Percentiles rank a stretch among this genome's conserved stretches.
Evolutionary conservation across 1,140 invertebrate species (phyloP).

Genomic region (Sipha flava): DNA sequence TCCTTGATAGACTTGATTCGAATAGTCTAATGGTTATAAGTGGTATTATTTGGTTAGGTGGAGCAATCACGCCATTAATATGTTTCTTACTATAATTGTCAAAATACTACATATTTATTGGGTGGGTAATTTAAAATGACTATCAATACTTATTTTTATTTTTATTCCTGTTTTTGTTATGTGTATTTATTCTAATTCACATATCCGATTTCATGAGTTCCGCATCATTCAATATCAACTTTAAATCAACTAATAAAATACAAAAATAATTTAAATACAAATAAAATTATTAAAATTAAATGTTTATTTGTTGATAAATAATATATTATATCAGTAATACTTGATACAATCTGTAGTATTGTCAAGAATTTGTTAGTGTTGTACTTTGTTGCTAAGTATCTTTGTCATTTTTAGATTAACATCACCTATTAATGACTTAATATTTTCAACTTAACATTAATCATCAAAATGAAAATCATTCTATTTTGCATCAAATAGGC

Average conservation of each 20-base stretch:
- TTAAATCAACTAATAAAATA: not conserved
- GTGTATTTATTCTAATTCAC: not conserved
- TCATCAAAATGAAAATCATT: not conserved
- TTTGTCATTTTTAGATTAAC: not conserved
- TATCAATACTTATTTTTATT: not conserved
- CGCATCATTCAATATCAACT: not conserved
- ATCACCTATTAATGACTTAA: not conserved
- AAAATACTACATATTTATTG: not conserved
- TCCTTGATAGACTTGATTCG: not conserved
- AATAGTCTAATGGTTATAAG: not conserved
- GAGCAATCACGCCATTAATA: not conserved
- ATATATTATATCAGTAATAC: not conserved
- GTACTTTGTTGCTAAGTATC: not conserved
- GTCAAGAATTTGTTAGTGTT: not conserved
- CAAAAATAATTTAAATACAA: not conserved
- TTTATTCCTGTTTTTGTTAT: not conserved
- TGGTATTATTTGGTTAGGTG: not conserved
- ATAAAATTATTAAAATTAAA: not conserved
- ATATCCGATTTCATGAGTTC: no score
- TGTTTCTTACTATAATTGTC: not conserved
- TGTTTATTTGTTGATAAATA: not conserved
- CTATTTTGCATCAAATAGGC: not conserved
- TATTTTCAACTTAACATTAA: not conserved
- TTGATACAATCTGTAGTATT: slow-evolving; percentile 22
- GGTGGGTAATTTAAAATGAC: not conserved